Conservation (phyloP, 92 coral and sea anemone species). For the Zoanthus sansibaricus region DNA sequence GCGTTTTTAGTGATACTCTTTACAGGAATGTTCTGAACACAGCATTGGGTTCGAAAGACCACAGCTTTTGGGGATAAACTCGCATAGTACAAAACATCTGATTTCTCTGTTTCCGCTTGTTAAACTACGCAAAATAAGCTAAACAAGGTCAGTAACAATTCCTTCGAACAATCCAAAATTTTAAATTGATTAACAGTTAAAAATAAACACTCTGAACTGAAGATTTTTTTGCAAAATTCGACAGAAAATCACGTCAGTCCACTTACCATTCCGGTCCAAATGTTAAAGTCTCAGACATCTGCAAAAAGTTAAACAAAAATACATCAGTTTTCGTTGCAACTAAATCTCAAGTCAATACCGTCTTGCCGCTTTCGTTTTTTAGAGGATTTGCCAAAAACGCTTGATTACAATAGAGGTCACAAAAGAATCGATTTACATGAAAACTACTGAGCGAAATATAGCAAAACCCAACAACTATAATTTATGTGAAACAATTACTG, state of each 20-base stretch:
- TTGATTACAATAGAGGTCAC: background rate
- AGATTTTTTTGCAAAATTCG: background rate
- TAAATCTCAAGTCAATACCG: slow-evolving; percentile 10
- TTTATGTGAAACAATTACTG: slow-evolving; percentile 11
- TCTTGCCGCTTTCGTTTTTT: background rate
- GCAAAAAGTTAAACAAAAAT: slow-evolving; percentile 49
- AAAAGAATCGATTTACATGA: slow-evolving; percentile 22
- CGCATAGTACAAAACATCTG: slow-evolving; percentile 2
- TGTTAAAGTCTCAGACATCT: slow-evolving; percentile 98
- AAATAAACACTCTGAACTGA: background rate
- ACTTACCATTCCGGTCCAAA: slow-evolving; percentile 99
- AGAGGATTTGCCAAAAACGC: background rate
- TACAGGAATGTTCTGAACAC: background rate
- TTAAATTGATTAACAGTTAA: background rate
- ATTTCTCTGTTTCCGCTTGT: slow-evolving; percentile 19
- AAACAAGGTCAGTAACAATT: background rate
- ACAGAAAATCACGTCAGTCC: slow-evolving; percentile 10
- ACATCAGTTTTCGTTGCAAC: slow-evolving; percentile 4
- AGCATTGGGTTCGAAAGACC: background rate
- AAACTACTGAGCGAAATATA: background rate
- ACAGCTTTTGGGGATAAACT: background rate
- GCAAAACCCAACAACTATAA: slow-evolving; percentile 9
- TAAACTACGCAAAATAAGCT: background rate
- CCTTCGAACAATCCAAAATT: background rate
- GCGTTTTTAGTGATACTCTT: background rate